Evolutionary conservation across 1,140 invertebrate species (phyloP).

Genomic region (Drosophila guanche): DNA sequence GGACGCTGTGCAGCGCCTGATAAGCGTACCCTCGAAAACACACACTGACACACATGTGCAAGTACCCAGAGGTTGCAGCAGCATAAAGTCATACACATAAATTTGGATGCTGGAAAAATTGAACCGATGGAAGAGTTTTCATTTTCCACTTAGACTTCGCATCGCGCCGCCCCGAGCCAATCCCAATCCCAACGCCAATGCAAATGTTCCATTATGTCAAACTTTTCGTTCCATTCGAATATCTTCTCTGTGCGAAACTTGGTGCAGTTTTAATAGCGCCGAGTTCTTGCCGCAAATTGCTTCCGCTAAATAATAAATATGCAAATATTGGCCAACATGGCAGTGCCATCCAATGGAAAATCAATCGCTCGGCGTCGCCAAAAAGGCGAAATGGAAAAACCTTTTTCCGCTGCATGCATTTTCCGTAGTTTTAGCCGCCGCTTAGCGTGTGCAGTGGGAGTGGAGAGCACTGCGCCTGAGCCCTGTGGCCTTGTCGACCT

Average conservation of each 20-base stretch:
- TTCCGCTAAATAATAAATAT: constrained; percentile 50
- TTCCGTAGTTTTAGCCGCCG: constrained; percentile 28
- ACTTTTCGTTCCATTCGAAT: constrained; percentile 32
- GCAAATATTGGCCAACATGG: constrained; percentile 31
- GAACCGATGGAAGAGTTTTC: constrained; percentile 37
- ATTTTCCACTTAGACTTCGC: constrained; percentile 50
- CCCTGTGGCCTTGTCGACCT: constrained; percentile 29
- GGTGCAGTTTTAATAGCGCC: constrained; percentile 35
- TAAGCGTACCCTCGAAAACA: constrained; percentile 42
- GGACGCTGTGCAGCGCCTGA: constrained; percentile 72
- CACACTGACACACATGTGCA: constrained; percentile 12
- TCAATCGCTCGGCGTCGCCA: constrained; percentile 27
- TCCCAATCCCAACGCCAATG: constrained; percentile 18
- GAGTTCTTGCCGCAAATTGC: constrained; percentile 39
- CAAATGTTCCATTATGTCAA: constrained; percentile 59
- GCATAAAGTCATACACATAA: constrained; percentile 75
- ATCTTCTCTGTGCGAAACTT: not conserved
- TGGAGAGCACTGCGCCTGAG: not conserved
- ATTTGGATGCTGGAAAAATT: constrained; percentile 47
- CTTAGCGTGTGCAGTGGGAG: constrained; percentile 21
- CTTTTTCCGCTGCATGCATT: constrained; percentile 26
- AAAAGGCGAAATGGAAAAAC: no score
- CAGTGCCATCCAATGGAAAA: constrained; percentile 14
- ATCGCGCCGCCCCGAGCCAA: not conserved
- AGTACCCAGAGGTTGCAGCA: constrained; percentile 54